phyloP scores from a whole-genome alignment of 1,140 invertebrate species.

The Protaetia brevitarsis region DNA sequence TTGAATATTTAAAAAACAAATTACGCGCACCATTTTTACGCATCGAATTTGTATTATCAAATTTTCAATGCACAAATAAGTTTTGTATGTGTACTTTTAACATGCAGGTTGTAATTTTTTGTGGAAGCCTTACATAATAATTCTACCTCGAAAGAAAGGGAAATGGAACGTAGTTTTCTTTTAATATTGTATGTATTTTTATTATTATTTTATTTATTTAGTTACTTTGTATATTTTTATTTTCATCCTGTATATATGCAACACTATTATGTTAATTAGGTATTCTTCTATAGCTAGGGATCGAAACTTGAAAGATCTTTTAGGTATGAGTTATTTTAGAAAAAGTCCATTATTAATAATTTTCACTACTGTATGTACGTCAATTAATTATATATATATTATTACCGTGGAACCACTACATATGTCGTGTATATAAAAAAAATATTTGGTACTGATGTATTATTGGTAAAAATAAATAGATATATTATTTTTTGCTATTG shows the following conservation, averaged over 20 bases:
- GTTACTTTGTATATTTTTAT: background rate
- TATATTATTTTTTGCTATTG: constrained; percentile 8
- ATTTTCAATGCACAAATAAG: too few species aligned
- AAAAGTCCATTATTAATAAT: too few species aligned
- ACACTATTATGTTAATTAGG: too few species aligned
- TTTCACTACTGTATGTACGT: too few species aligned
- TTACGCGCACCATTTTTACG: too few species aligned
- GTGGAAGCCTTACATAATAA: constrained; percentile 7
- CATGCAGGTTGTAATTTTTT: constrained; percentile 1
- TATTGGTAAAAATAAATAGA: constrained; percentile 10
- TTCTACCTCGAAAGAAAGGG: constrained; percentile 7
- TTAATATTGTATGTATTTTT: background rate
- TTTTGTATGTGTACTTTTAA: too few species aligned
- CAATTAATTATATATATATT: background rate
- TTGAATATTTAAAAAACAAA: too few species aligned
- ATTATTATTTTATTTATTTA: constrained; percentile 10
- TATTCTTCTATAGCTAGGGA: too few species aligned
- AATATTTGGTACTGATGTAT: constrained; percentile 3
- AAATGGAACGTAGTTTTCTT: background rate
- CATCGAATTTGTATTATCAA: too few species aligned
- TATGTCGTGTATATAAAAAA: background rate
- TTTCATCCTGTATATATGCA: constrained; percentile 1
- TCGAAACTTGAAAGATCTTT: too few species aligned
- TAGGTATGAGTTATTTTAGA: too few species aligned
- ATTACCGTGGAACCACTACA: background rate